Evolutionary conservation across 2,797 vertebrate genomes (phyloP).

Genomic region (Oryzias sinensis): DNA sequence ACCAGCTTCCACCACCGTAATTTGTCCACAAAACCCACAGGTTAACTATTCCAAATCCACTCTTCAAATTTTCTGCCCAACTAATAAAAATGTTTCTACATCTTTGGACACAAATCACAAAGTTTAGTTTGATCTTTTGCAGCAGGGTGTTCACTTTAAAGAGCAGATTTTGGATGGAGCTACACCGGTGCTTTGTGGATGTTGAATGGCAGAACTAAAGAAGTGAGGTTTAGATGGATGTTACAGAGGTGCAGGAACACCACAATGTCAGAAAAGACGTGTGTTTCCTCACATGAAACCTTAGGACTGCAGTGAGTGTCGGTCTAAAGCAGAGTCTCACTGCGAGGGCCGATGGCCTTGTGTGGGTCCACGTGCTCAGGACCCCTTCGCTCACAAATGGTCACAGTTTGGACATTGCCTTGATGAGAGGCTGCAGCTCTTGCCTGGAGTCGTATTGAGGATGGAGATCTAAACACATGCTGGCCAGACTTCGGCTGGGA

Average conservation of each 20-base stretch:
- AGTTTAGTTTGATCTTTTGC: conserved; percentile 5
- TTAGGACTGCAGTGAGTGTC: conserved; percentile 44
- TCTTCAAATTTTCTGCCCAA: conserved; percentile 37
- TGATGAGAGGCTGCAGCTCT: conserved; percentile 31
- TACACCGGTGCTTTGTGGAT: conserved; percentile 22
- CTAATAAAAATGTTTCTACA: neutral
- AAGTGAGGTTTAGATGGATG: conserved; percentile 9
- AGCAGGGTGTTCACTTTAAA: conserved; percentile 32
- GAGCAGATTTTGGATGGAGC: conserved; percentile 56
- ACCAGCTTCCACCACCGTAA: too few relatives aligned
- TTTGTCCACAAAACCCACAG: too few relatives aligned
- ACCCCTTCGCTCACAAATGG: conserved; percentile 60
- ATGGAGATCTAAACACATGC: conserved; percentile 9
- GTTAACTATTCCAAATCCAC: conserved; percentile 51
- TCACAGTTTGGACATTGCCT: conserved; percentile 23
- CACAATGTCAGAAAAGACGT: conserved; percentile 12
- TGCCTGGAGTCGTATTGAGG: conserved; percentile 21
- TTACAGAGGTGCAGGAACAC: conserved; percentile 19
- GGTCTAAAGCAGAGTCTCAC: conserved; percentile 75
- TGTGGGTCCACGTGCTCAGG: conserved; percentile 45
- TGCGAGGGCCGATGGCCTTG: conserved; percentile 59
- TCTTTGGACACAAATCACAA: too few relatives aligned
- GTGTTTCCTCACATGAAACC: conserved; percentile 65
- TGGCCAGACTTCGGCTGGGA: conserved; percentile 20
- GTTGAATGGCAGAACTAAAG: conserved; percentile 20